Evolutionary conservation across 2,888 invertebrate genomes (phyloP).

Genomic region (Pseudococcus longispinus): DNA sequence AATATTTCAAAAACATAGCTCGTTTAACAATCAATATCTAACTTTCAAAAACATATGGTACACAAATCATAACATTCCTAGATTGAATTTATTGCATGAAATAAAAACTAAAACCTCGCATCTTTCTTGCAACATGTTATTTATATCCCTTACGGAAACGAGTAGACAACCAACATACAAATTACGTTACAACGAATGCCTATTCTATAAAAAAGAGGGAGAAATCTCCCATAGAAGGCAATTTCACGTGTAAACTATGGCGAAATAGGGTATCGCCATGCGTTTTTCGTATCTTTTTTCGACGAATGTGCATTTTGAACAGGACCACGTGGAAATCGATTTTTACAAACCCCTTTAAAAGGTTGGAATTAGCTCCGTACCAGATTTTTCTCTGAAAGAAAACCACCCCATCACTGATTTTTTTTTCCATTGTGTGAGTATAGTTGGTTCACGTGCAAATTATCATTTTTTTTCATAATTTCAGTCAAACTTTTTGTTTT

Average conservation of each 20-base stretch:
- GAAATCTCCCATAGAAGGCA: neutral
- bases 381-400: neutral
- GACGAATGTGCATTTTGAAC: neutral
- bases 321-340: neutral
- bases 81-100: neutral
- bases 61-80: neutral
- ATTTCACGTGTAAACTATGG: neutral
- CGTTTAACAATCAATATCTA: neutral
- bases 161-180: constrained; percentile 23
- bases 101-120: neutral
- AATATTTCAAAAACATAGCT: neutral
- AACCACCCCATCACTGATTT: neutral
- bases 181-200: neutral
- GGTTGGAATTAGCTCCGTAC: neutral
- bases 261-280: neutral
- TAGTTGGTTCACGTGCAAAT: neutral
- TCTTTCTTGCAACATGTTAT: neutral
- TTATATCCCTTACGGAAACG: neutral
- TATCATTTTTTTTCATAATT: neutral
- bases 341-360: neutral
- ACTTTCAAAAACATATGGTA: neutral
- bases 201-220: neutral
- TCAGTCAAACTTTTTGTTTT: neutral
- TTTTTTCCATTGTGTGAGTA: neutral
- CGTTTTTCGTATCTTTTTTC: neutral